Evolutionary conservation across 2,797 vertebrate genomes (phyloP), one percentile per base, ranked within the genome.

Genomic region (Hipposideros larvatus): DNA sequence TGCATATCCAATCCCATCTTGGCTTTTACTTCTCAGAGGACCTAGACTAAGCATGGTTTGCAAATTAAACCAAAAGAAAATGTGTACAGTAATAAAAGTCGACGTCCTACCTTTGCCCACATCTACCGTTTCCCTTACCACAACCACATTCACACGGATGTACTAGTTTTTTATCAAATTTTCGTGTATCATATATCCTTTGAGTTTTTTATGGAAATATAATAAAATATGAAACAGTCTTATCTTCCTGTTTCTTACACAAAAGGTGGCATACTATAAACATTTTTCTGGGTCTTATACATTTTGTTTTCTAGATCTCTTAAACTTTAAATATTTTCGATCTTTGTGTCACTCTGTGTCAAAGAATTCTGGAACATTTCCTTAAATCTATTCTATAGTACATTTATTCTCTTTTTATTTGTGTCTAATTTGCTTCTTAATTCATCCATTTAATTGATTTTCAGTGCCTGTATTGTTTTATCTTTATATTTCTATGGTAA

Each of bases 351-450:
- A 34, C 51, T 87, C 46, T 71, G 19, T 90, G 74, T 90, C 71
- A 90, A 22, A 95, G 65, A 41, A 84, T 84, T 87, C 51, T 57
- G 71, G 55, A 85, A 80, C 65, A 74, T 71, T 78, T 82, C 13
- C 85, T 90, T 78, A 89, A 90, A 90, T 78, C 19, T 59, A 46
- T 82, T 79, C 34, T 90, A 31, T 9, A 86, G 61, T 88, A 73
- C 21, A 77, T 80, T 88, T 91, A 53, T 61, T 97, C 55, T 88
- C 73, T 82, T 87, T 91, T 77, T 70, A 93, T 65, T 34, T 95
- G n/a, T 70, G 75, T 91, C 73, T 91, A 93, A 88, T 75, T 55
- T 95, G 57, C 37, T 91, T 93, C 80, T 53, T 26, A 96, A 88
- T 31, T 74, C 65, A 88, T 57, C 55, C 22, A 75, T 37, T 87